Conservation (phyloP, 1,140 invertebrate species). For the Heliconius hermathena region DNA sequence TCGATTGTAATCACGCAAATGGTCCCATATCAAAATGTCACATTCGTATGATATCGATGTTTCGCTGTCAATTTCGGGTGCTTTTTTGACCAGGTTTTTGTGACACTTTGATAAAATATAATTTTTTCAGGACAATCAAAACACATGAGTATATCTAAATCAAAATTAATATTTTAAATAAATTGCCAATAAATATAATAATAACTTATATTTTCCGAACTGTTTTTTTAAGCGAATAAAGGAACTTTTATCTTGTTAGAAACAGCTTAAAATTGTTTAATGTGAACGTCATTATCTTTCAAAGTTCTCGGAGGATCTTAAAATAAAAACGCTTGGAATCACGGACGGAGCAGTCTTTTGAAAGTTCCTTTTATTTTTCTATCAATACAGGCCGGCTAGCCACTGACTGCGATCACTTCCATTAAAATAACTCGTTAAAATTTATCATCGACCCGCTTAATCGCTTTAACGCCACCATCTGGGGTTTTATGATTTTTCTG, state of each 20-base stretch:
- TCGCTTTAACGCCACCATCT: conserved; percentile 81
- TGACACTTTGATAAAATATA: conserved; percentile 31
- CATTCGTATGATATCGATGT: conserved; percentile 74
- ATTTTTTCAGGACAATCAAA: conserved; percentile 14
- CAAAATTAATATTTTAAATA: not conserved
- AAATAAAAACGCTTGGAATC: conserved; percentile 49
- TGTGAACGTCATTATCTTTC: conserved; percentile 41
- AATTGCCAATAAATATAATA: not conserved
- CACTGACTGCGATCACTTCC: conserved; percentile 78
- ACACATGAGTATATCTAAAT: not conserved
- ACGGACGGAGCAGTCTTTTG: conserved; percentile 68
- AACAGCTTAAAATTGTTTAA: conserved; percentile 39
- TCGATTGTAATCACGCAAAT: conserved; percentile 81
- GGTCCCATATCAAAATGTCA: conserved; percentile 80
- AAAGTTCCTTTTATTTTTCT: conserved; percentile 78
- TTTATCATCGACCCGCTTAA: conserved; percentile 81
- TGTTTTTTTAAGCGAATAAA: conserved; percentile 6
- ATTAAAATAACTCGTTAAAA: conserved; percentile 82
- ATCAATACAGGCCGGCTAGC: conserved; percentile 75
- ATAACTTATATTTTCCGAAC: not conserved
- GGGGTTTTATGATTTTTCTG: conserved; percentile 81
- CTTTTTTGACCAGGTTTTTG: conserved; percentile 44
- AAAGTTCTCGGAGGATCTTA: conserved; percentile 47
- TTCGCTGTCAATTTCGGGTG: conserved; percentile 71
- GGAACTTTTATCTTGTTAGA: conserved; percentile 19